Evolutionary conservation across 64 coral and sea anemone genomes (phyloP).

Genomic region (Dendronephthya gigantea): DNA sequence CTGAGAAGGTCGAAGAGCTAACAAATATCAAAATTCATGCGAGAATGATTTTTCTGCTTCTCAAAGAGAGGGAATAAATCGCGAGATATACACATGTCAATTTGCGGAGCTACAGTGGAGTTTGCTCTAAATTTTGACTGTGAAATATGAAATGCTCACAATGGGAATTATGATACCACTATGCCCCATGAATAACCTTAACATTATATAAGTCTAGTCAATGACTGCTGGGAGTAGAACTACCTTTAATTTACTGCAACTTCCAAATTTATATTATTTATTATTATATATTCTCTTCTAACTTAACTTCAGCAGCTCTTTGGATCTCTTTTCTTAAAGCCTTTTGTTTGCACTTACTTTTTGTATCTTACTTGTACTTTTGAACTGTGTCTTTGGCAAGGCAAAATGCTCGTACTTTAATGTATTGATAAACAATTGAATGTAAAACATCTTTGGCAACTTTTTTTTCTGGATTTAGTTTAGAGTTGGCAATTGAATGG

Average conservation of each 20-base stretch:
- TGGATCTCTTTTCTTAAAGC: not conserved
- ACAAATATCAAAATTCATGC: too few relatives aligned
- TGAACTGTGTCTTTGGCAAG: not conserved
- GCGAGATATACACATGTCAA: too few relatives aligned
- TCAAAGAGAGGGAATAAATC: too few relatives aligned
- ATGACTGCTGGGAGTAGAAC: too few relatives aligned
- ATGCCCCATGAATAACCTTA: too few relatives aligned
- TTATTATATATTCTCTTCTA: not conserved
- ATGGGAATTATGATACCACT: too few relatives aligned
- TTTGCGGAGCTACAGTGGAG: too few relatives aligned
- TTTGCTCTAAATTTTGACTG: too few relatives aligned
- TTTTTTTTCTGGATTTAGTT: not conserved
- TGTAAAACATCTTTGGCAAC: not conserved
- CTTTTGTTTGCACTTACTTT: not conserved
- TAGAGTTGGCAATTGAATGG: not conserved
- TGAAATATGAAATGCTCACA: too few relatives aligned
- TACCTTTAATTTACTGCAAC: too few relatives aligned
- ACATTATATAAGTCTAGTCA: not conserved
- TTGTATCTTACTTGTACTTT: not conserved
- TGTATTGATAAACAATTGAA: not conserved
- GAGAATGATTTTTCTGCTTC: too few relatives aligned
- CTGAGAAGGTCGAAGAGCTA: too few relatives aligned
- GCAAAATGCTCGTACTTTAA: not conserved
- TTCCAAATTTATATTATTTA: not conserved
- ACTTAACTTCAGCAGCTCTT: not conserved